A percentile compares a stretch with the other conserved stretches of the same genome.
Conservation (phyloP, 2,113 vertebrate genomes). For the Platanista minor region DNA sequence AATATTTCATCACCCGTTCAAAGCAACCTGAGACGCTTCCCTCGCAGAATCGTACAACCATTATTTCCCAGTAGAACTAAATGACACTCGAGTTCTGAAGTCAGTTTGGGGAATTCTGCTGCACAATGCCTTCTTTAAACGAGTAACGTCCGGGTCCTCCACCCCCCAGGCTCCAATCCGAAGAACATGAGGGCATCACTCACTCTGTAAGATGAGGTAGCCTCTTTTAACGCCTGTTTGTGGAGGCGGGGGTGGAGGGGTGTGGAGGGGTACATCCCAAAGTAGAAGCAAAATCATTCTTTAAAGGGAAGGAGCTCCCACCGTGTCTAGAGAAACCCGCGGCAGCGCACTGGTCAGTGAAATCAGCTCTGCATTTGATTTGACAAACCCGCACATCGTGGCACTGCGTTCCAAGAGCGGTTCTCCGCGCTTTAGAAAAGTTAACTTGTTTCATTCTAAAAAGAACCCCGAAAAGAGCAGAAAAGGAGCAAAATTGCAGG, state of each 20-base stretch:
- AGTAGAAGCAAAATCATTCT: neutral
- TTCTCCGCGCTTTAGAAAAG: neutral
- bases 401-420: rapidly evolving
- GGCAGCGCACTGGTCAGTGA: neutral
- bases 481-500: neutral
- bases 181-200: neutral
- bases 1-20: neutral
- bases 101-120: neutral
- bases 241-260: neutral
- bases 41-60: neutral
- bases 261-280: neutral
- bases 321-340: rapidly evolving
- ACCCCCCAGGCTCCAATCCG: neutral
- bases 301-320: neutral
- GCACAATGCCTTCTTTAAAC: neutral
- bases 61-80: neutral
- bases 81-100: rapidly evolving
- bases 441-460: neutral
- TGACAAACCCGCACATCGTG: rapidly evolving
- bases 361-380: rapidly evolving
- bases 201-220: neutral
- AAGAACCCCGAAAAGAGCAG: neutral
- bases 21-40: neutral
- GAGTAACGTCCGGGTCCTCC: neutral
- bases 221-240: neutral